These are phyloP conservation scores for Coelogynopora nodosa DNA, from an alignment of 2,888 invertebrate species.

Conservation along the genomic window DNA sequence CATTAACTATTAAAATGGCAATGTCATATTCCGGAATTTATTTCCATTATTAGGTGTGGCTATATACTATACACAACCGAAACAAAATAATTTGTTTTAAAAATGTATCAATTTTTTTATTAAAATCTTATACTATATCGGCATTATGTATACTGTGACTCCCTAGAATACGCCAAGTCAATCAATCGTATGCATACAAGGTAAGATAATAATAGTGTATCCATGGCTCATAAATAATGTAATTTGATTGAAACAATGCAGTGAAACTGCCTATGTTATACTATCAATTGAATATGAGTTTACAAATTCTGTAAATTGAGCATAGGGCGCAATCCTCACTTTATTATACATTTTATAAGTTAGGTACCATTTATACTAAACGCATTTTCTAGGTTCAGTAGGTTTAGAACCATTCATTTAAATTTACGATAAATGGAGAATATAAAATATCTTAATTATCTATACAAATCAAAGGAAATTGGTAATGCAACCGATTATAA, in stretches of 20 bases:
- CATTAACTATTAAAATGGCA: neutral
- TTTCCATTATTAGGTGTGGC: neutral
- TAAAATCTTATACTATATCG: neutral
- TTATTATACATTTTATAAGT: neutral
- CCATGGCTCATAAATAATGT: neutral
- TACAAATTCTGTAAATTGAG: too few species aligned
- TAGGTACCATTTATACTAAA: too few species aligned
- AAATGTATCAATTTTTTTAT: neutral
- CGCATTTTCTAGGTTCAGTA: too few species aligned
- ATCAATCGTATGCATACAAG: neutral
- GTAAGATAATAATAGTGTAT: neutral
- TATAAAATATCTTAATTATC: too few species aligned
- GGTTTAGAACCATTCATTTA: too few species aligned
- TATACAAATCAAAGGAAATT: too few species aligned
- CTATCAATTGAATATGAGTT: neutral
- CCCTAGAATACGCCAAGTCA: too few species aligned
- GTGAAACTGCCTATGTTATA: neutral
- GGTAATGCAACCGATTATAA: too few species aligned
- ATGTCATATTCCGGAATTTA: neutral
- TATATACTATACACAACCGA: neutral
- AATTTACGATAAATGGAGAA: too few species aligned
- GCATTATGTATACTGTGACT: neutral
- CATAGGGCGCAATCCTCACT: too few species aligned
- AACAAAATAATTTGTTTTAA: neutral
- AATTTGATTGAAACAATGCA: neutral